Evolutionary conservation across 2,113 vertebrate genomes (phyloP), one percentile per base, ranked within the genome.

Genomic region (Syngnathoides biaculeatus): DNA sequence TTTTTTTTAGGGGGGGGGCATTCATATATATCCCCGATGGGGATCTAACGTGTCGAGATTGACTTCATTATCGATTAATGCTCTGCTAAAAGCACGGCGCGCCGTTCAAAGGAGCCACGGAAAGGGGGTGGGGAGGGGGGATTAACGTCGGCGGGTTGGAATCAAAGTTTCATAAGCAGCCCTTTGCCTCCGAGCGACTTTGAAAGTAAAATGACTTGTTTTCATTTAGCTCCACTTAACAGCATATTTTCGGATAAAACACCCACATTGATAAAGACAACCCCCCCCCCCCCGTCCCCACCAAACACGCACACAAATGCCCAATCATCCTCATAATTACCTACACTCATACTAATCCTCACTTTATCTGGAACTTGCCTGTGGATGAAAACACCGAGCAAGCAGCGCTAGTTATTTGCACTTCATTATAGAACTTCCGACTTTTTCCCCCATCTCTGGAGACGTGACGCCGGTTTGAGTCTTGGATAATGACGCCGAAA

Each of bases 141-240:
- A 52, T 52, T n/a, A 52, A 52, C 20, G 20, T 22, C 48, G 22
- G 48, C 48, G 20, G 48, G 15, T 52, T 52, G 48, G 48, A 52
- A 52, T 52, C 48, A 52, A 52, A 52, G 48, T 52, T 52, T 52
- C 48, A 52, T 52, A 52, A 52, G 48, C 2, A 52, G 48, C 48
- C 48, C 20, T 50, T n/a, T n/a, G 48, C 48, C 20, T 50, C 48
- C 48, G 7, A 50, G 48, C 48, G 9, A 52, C 48, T 52, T 52
- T 52, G 48, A 52, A 52, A 52, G 48, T 52, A n/a, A n/a, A 52
- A 52, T 52, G 48, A 52, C 48, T 22, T 52, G 48, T 52, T 52
- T 52, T 52, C 48, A 52, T 52, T 52, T 9, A n/a, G 45, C 17
- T 48, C 8, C 45, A 17, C 45, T 48, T 48, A 19, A 4, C 45